Base-by-base conservation (phyloP, 1,140 invertebrate genomes). In the Eciton burchellii region DNA sequence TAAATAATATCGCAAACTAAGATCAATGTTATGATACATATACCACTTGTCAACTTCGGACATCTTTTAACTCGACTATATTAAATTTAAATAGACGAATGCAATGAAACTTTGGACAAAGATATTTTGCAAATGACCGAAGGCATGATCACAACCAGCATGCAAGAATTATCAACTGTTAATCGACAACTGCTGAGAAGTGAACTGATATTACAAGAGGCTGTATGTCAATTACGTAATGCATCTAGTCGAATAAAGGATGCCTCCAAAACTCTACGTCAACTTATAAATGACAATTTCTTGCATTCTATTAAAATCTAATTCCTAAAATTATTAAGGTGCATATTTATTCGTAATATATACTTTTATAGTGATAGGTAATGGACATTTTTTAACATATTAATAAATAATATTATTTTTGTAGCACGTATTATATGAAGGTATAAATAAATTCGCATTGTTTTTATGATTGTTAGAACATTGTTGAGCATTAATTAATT, bases 131-230 rank as follows among this genome's bases (percentile, higher is more conserved):
- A 93, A 88, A 85, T 93, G 70, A 89, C 84, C 6, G 89, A 90
- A 59, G 90, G 71, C 82, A 91, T 90, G 43, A 90, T 94, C 21
- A 84, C 84, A n/a, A 86, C 83, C 70, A 89, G 89, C 41, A 73
- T 91, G 41, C 92, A 93, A 86, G 90, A 93, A 79, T 85, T 94
- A 70, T 91, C 84, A n/a, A 68, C 85, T 54, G 88, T 92, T n/a
- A 93, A 94, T 84, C 89, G 89, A 72, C 92, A 94, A 83, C 83
- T 94, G 65, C 72, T 94, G n/a, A 92, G 89, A 84, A 94, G 91
- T 81, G 93, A 94, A 89, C 72, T 93, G 26, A 88, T 91, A 16
- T 84, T 94, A 63, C 93, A 94, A 89, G 93, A 94, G 76, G 92
- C 92, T 71, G 91, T 90, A 16, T 91, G 88, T 73, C 93, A 94